A percentile compares a stretch with the other conserved stretches of the same genome.
Evolutionary conservation across 1,140 invertebrate genomes (phyloP).

Genomic region (Globodera rostochiensis): DNA sequence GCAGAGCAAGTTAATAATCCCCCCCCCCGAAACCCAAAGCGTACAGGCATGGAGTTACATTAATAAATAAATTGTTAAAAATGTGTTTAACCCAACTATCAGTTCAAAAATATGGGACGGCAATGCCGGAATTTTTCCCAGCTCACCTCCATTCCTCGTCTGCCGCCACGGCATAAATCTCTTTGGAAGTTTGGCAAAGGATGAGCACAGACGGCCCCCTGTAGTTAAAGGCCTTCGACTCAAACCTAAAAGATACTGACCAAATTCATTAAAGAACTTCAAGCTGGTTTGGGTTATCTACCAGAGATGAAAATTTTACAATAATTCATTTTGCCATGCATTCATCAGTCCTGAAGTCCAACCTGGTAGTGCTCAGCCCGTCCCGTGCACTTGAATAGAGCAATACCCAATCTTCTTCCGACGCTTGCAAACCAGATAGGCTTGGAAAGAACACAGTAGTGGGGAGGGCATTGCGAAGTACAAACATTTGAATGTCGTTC

Average conservation of each 20-base stretch:
- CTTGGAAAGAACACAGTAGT: conserved; percentile 41
- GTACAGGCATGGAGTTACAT: too few relatives aligned
- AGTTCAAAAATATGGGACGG: too few relatives aligned
- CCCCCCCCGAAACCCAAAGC: too few relatives aligned
- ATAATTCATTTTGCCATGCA: too few relatives aligned
- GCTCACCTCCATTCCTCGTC: conserved; percentile 47
- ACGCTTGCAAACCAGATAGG: background rate
- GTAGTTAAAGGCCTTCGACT: conserved; percentile 41
- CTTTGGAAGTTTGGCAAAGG: conserved; percentile 25
- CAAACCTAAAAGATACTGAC: conserved; percentile 34
- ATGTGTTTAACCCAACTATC: too few relatives aligned
- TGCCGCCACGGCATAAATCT: conserved; percentile 41
- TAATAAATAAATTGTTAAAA: too few relatives aligned
- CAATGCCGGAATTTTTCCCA: too few relatives aligned
- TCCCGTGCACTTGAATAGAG: conserved; percentile 20
- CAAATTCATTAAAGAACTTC: too few relatives aligned
- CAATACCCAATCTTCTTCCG: conserved; percentile 20
- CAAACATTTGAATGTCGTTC: conserved; percentile 40
- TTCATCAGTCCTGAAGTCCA: background rate
- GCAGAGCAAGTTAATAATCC: too few relatives aligned
- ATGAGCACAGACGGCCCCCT: conserved; percentile 43
- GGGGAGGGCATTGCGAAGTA: conserved; percentile 35
- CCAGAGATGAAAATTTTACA: too few relatives aligned
- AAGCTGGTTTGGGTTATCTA: too few relatives aligned
- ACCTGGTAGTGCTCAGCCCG: conserved; percentile 28